Base-by-base conservation (phyloP, 2,888 invertebrate species). In the Plebejus anna region DNA sequence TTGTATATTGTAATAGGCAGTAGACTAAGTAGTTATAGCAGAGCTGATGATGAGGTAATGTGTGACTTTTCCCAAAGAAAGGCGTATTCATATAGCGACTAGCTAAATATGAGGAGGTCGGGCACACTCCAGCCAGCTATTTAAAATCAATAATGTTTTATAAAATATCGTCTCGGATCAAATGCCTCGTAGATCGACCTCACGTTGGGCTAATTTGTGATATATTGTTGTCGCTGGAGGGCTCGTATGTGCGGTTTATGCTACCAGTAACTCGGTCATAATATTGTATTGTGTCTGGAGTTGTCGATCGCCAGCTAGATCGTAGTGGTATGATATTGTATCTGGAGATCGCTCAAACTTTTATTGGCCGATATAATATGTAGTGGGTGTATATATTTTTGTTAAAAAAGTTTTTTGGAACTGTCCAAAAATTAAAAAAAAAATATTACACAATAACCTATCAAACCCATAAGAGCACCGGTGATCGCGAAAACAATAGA, bases 101-200 rank as follows among this genome's bases (percentile, higher is more conserved):
- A 84, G 84, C 87, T 85, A 87, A 87, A 87, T 87, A 88, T 83
- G 83, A 85, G 85, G 86, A 84, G 84, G 83, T 84, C 80, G 80
- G 82, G 81, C 78, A 80, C 81, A 84, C 83, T 82, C 83, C 80
- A 83, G 83, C 82, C 72, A 83, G 83, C 85, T 82, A 91, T 91
- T 22, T 22, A 22, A 92, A 91, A 91, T 92, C 91, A 91, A 91
- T 91, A 90, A 86, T 84, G 91, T 92, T 91, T 90, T 91, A 92
- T 91, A 90, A 91, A 90, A 89, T 88, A 87, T 86, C 85, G 84
- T 83, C 87, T 86, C 90, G 89, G 89, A 90, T 90, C 89, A 88
- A 84, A 86, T 80, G 82, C 82, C 81, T 80, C 78, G 84, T 84
- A 86, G 83, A 85, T 80, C 91, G 89, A 86, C 76, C 80, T 70